Conservation (phyloP, 2,797 vertebrate genomes). For the Sarcoramphus papa region DNA sequence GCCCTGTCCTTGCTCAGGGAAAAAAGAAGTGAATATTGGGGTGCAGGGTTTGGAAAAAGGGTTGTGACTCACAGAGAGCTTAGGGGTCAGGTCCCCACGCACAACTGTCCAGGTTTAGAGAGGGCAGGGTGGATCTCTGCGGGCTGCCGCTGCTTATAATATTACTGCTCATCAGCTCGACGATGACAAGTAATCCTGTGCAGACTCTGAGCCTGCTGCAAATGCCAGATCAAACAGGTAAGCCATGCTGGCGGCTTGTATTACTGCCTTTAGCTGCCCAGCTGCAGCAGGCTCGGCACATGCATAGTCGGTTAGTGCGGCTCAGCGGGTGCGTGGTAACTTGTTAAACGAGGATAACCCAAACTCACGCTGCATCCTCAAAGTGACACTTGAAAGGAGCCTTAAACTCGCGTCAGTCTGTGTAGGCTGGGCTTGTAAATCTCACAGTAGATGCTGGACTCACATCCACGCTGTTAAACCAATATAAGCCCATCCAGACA, state of each 20-base stretch:
- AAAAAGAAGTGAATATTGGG: background rate
- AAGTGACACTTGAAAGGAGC: background rate
- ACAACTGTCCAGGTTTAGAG: background rate
- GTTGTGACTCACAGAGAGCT: background rate
- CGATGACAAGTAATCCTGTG: background rate
- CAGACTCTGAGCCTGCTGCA: background rate
- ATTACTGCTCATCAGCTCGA: background rate
- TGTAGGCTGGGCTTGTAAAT: background rate
- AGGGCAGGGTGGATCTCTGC: background rate
- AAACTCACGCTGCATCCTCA: background rate
- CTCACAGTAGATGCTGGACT: background rate
- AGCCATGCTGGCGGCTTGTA: fast-evolving
- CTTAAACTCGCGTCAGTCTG: fast-evolving
- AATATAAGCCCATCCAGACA: background rate
- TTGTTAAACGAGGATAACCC: background rate
- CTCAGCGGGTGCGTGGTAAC: background rate
- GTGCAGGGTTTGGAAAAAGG: background rate
- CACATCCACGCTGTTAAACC: fast-evolving
- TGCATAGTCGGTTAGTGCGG: fast-evolving
- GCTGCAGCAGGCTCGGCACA: fast-evolving
- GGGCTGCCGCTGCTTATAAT: background rate
- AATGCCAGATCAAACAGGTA: fast-evolving
- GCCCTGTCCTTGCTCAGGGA: background rate
- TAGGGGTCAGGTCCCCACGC: background rate
- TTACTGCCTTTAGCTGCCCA: background rate